Evolutionary conservation across 2,888 invertebrate genomes (phyloP).

Genomic region (Rhopalosiphum nymphaeae): DNA sequence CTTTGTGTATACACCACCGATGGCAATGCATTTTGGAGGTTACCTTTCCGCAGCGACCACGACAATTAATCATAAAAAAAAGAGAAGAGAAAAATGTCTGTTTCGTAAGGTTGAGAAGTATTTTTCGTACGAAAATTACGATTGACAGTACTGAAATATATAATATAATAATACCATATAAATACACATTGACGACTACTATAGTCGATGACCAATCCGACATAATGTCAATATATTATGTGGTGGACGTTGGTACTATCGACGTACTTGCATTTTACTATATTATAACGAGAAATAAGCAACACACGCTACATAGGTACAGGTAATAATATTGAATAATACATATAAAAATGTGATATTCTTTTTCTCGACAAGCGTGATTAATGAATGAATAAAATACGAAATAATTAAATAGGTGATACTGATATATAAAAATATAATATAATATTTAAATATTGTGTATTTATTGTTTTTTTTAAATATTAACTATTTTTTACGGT

Average conservation of each 20-base stretch:
- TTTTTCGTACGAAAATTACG: not conserved
- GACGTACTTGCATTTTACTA: not conserved
- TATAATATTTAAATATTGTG: not conserved
- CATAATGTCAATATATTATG: not conserved
- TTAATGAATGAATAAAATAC: not conserved
- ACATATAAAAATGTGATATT: not conserved
- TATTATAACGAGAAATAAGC: not conserved
- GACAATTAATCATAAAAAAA: slow-evolving; percentile 51
- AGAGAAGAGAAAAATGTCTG: not conserved
- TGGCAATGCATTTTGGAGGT: not conserved
- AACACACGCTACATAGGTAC: not conserved
- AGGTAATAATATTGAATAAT: not conserved
- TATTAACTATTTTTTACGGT: not conserved
- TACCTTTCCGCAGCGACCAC: not conserved
- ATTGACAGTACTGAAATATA: not conserved
- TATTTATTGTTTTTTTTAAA: not conserved
- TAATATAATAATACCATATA: not conserved
- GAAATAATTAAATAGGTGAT: not conserved
- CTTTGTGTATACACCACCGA: not conserved
- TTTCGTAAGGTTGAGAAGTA: not conserved
- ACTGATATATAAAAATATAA: not conserved
- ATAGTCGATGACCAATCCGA: not conserved
- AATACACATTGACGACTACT: not conserved
- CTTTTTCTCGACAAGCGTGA: not conserved
- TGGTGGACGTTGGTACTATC: not conserved